Base-by-base conservation (phyloP, 1,140 invertebrate genomes). In the Zaprionus ghesquierei region DNA sequence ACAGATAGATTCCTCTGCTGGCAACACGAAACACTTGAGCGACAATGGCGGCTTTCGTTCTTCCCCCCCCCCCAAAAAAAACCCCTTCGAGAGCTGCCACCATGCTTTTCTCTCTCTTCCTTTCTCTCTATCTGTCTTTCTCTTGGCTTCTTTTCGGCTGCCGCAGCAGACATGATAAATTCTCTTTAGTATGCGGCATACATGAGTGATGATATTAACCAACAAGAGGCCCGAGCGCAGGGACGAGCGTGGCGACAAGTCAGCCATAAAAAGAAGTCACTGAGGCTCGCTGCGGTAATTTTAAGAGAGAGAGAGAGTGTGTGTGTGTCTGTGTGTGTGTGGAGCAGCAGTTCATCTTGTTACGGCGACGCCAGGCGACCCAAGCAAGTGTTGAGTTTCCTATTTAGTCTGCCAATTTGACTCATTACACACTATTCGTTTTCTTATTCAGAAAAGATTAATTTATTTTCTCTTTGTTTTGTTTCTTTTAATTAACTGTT, bases 111-210 rank as follows among this genome's bases (percentile, higher is more conserved):
- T 53, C 9, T 35, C 27, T 41, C 38, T 58, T 22, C 41, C 54
- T 63, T 50, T 33, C 9, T n/a, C 8, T n/a, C 38, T 38, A 44
- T 63, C 69, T 79, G 23, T 73, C 60, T 66, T 65, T 53, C 66
- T 38, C 27, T 54, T 54, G 27, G 25, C 25, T 12, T 15, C 22
- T 54, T 54, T 54, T 38, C 25, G 69, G 69, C 72, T 70, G 76
- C 80, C 75, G 80, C 81, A 80, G 58, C 79, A 87, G 82, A 87
- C 78, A 86, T 86, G 82, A 86, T 86, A 86, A 86, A 86, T 86
- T 86, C 82, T 86, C 82, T 86, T 86, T 87, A 86, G 82, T 86
- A 87, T 86, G 82, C 82, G 82, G 82, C 82, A 87, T 87, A 87
- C 82, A 86, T 86, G 82, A 86, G 82, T 86, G 82, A 86, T 86